Evolutionary conservation across 2,888 invertebrate species (phyloP).

Genomic region (Drosophila mercatorum): DNA sequence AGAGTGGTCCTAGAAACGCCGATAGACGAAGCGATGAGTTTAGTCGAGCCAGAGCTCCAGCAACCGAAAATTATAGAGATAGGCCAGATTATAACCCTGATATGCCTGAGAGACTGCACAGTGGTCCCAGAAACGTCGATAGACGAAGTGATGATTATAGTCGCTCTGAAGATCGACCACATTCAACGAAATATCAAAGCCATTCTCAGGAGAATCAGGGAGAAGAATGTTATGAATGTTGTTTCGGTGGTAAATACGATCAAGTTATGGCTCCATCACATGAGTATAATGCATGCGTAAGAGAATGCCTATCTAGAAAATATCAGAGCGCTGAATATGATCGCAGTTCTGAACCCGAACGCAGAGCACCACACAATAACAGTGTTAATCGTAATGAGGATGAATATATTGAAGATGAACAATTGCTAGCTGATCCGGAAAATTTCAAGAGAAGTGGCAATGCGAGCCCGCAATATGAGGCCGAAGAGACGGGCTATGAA

Average conservation of each 20-base stretch:
- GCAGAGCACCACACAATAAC: neutral
- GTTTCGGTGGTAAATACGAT: neutral
- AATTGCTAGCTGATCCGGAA: neutral
- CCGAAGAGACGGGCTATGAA: neutral
- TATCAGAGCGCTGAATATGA: neutral
- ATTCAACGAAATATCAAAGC: neutral
- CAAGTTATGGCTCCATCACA: neutral
- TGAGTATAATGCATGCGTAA: neutral
- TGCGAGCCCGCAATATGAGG: neutral
- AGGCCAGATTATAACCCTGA: neutral
- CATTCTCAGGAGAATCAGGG: neutral
- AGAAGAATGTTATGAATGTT: neutral
- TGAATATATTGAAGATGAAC: neutral
- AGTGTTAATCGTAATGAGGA: neutral
- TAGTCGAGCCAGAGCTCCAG: neutral
- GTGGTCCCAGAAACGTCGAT: no score
- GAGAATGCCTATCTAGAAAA: neutral
- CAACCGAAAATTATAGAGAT: neutral
- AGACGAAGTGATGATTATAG: neutral
- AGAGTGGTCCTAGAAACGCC: no score
- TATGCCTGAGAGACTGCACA: neutral
- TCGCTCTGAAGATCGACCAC: neutral
- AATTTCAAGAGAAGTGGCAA: neutral
- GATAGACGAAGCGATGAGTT: neutral
- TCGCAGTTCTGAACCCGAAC: neutral